Evolutionary conservation across 2,113 vertebrate species (phyloP), one percentile per base, ranked within the genome.

Genomic region (Mungos mungo): DNA sequence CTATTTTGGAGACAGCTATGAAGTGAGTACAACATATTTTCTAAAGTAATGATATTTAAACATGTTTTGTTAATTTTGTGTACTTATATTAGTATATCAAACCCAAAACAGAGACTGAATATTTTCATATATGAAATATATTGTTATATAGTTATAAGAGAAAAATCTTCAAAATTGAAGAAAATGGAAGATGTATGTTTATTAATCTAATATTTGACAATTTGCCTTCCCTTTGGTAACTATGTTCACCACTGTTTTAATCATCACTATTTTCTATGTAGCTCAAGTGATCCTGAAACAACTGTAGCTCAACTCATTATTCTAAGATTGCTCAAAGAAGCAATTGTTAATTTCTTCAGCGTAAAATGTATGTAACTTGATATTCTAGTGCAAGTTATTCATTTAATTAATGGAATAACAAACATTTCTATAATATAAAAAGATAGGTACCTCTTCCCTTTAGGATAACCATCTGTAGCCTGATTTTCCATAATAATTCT

Each of bases 281-380:
- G 6, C 0, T 66, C 23, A 54, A 60, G 1, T 65, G 9, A 21
- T 81, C 57, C 12, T 71, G 23, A 94, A 79, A 11, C 2, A 85
- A n/a, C 6, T 38, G 18, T 18, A 89, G 33, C 63, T 65, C 9
- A 65, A 54, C 14, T 89, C 16, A 65, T 18, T 66, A 82, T 52
- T 95, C 31, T 90, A 80, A 92, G n/a, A 82, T 71, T 79, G 57
- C n/a, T 74, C n/a, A 79, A 96, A 92, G 50, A 77, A 74, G 18
- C 6, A 63, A 45, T 68, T 94, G 38, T 35, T 74, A 66, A 80
- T 60, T 41, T 87, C 27, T n/a, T 11, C 7, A 21, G 57, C 29
- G 19, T 18, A 86, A 93, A 89, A 95, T 69, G 1, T 14, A 29
- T 21, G 16, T 65, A 66, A 45, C 18, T 87, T 66, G 29, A 50